Percentiles rank a stretch among this genome's conserved stretches.
Conservation (phyloP, 2,797 vertebrate genomes). For the Megaceryle alcyon region DNA sequence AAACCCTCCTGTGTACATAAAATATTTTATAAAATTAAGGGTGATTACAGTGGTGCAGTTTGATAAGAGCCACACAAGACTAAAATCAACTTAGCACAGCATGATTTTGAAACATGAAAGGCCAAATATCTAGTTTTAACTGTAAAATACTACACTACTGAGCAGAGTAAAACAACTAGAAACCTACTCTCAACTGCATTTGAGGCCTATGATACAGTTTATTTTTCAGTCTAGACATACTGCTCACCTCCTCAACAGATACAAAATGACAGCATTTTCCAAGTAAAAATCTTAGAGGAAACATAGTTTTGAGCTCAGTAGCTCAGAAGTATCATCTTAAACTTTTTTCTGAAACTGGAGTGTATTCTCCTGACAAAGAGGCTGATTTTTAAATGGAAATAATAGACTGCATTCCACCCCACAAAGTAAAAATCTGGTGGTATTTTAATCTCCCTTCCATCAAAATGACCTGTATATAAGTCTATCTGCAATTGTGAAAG, state of each 20-base stretch:
- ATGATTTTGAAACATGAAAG: background rate
- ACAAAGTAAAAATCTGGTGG: background rate
- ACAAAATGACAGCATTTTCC: background rate
- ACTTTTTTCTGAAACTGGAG: background rate
- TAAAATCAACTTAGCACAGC: background rate
- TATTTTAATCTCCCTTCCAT: background rate
- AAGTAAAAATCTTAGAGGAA: background rate
- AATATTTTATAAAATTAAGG: background rate
- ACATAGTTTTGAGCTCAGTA: background rate
- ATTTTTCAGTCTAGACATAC: background rate
- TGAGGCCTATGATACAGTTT: background rate
- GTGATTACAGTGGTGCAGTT: background rate
- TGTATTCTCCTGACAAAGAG: background rate
- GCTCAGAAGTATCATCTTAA: background rate
- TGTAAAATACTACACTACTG: background rate
- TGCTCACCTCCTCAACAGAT: background rate
- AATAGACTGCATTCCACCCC: background rate
- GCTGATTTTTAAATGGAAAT: background rate
- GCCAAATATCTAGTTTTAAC: background rate
- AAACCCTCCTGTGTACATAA: background rate
- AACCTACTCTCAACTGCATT: background rate
- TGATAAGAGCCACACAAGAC: background rate
- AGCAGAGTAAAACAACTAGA: background rate
- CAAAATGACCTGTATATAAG: background rate
- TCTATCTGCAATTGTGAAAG: background rate